Conservation (phyloP, 2,888 invertebrate genomes). For the Camponotus fellah region DNA sequence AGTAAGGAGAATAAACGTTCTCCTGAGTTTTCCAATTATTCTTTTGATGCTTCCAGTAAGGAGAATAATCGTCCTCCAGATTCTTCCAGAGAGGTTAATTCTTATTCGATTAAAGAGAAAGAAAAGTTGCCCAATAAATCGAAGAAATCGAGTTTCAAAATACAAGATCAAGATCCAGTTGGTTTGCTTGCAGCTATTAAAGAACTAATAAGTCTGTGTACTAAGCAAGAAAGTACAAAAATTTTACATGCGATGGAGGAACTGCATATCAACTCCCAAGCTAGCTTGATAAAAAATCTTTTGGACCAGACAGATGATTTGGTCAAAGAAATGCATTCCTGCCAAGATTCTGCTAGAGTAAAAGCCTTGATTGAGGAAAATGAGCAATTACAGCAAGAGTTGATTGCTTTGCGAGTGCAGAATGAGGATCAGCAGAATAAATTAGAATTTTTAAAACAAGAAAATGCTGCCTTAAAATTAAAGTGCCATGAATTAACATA, state of each 20-base stretch:
- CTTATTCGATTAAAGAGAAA: slow-evolving; percentile 67
- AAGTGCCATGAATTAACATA: slow-evolving; percentile 77
- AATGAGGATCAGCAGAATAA: slow-evolving; percentile 78
- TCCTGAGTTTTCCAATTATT: slow-evolving; percentile 69
- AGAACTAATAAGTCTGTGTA: slow-evolving; percentile 80
- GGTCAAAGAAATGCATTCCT: slow-evolving; percentile 73
- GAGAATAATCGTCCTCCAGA: slow-evolving; percentile 81
- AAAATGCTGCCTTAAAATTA: slow-evolving; percentile 79
- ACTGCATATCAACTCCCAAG: slow-evolving; percentile 80
- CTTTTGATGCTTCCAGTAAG: slow-evolving; percentile 78
- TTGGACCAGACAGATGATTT: slow-evolving; percentile 80
- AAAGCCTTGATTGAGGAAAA: slow-evolving; percentile 78
- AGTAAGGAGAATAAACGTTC: slow-evolving; percentile 81
- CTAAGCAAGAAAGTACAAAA: slow-evolving; percentile 81
- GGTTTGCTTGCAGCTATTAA: slow-evolving; percentile 80
- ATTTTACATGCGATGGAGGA: slow-evolving; percentile 79
- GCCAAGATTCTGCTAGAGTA: slow-evolving; percentile 71
- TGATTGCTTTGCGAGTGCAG: slow-evolving; percentile 73
- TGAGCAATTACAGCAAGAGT: slow-evolving; percentile 76
- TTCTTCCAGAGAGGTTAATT: slow-evolving; percentile 69
- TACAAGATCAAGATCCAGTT: slow-evolving; percentile 72
- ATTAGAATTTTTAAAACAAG: slow-evolving; percentile 77
- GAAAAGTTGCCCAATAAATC: slow-evolving; percentile 59
- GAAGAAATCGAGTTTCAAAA: slow-evolving; percentile 71
- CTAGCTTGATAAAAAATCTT: slow-evolving; percentile 79